Evolutionary conservation across 2,888 invertebrate species (phyloP).

Genomic region (Andrena fulva): DNA sequence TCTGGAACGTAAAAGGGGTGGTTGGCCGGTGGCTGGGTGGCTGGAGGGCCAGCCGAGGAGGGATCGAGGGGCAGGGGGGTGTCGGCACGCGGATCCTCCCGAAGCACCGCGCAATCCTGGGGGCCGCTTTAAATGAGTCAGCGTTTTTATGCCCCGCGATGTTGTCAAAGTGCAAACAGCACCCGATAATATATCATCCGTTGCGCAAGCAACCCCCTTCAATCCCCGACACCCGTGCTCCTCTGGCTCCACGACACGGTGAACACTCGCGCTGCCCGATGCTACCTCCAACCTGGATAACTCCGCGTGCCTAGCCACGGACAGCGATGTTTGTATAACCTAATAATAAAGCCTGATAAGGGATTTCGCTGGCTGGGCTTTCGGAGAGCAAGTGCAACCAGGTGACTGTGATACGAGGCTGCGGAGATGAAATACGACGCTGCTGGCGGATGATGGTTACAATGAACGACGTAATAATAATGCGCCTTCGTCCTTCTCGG

Average conservation of each 20-base stretch:
- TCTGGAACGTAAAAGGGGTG: slow-evolving; percentile 60
- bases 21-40: slow-evolving; percentile 52
- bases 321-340: slow-evolving; percentile 51
- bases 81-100: slow-evolving; percentile 76
- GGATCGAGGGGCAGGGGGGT: slow-evolving; percentile 54
- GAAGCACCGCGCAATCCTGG: slow-evolving; percentile 81
- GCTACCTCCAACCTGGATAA: not conserved
- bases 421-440: slow-evolving; percentile 35
- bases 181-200: slow-evolving; percentile 84
- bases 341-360: slow-evolving; percentile 51
- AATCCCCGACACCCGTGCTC: slow-evolving; percentile 29
- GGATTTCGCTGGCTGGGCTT: slow-evolving; percentile 3
- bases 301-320: slow-evolving; percentile 26
- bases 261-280: slow-evolving; percentile 8
- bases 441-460: not conserved
- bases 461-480: slow-evolving; percentile 36
- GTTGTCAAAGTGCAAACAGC: slow-evolving; percentile 85
- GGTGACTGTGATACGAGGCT: slow-evolving; percentile 47
- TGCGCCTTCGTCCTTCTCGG: not conserved
- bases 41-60: slow-evolving; percentile 65
- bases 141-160: slow-evolving; percentile 85
- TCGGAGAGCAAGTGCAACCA: slow-evolving; percentile 25
- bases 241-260: slow-evolving; percentile 8
- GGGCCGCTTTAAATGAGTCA: slow-evolving; percentile 85
- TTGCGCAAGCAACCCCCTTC: slow-evolving; percentile 77